Conservation (phyloP, 2,888 invertebrate genomes). For the Coleophora deauratella region DNA sequence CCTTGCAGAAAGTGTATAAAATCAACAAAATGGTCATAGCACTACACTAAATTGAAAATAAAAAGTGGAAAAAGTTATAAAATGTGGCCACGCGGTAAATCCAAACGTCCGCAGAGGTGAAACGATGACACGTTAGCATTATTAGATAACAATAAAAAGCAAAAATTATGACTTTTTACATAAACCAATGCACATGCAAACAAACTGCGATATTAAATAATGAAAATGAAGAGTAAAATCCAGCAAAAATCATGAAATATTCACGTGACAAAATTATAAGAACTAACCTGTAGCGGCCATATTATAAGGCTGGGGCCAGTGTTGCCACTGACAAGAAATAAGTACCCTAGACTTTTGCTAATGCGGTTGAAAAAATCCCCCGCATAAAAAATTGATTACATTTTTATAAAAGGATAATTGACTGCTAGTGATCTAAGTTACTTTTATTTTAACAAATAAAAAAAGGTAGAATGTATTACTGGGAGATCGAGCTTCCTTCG, state of each 20-base stretch:
- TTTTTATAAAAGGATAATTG: too few species aligned
- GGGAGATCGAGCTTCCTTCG: too few species aligned
- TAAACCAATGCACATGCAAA: constrained; percentile 25
- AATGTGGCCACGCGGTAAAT: constrained; percentile 74
- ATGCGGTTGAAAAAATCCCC: too few species aligned
- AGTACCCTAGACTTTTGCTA: not conserved
- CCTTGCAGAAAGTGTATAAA: constrained; percentile 19
- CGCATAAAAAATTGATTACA: too few species aligned
- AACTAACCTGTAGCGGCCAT: constrained; percentile 84
- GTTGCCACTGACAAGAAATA: constrained; percentile 48
- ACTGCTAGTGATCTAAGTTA: too few species aligned
- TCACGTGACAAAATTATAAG: constrained; percentile 69
- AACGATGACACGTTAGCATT: constrained; percentile 73
- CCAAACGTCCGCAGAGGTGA: constrained; percentile 69
- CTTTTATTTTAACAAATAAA: too few species aligned
- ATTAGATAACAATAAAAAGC: constrained; percentile 44
- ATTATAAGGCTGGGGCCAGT: constrained; percentile 74
- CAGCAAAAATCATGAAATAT: constrained; percentile 35
- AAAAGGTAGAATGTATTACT: too few species aligned
- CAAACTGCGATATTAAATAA: constrained; percentile 24
- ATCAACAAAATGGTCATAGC: constrained; percentile 18
- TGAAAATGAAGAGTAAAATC: constrained; percentile 23
- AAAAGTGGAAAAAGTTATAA: constrained; percentile 36
- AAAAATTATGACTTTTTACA: constrained; percentile 16
- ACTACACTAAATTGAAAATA: constrained; percentile 23